A percentile compares a stretch with the other conserved stretches of the same genome.
Evolutionary conservation across 1,140 invertebrate genomes (phyloP).

Genomic region (Trachelipus rathkii): DNA sequence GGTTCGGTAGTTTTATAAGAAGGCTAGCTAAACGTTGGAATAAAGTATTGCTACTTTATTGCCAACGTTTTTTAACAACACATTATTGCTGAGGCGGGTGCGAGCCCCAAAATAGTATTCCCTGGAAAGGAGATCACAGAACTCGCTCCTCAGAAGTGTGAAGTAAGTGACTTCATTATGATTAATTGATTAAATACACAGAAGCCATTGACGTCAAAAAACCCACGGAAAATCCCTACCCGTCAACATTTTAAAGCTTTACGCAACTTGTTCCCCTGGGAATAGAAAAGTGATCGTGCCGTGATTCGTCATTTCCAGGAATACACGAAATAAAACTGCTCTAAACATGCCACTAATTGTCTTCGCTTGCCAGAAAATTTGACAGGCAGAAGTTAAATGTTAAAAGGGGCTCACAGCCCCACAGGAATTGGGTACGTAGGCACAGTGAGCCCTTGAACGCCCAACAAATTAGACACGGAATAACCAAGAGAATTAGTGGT

Average conservation of each 20-base stretch:
- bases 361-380: background rate
- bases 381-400: background rate
- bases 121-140: background rate
- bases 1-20: background rate
- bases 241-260: background rate
- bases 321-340: background rate
- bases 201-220: too few species aligned
- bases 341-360: background rate
- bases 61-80: background rate
- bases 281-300: background rate
- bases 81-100: conserved; percentile 8
- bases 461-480: conserved; percentile 45
- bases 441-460: conserved; percentile 45
- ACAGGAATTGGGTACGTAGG: conserved; percentile 46
- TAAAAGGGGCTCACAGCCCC: conserved; percentile 41
- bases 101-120: background rate
- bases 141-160: background rate
- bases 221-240: background rate
- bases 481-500: conserved; percentile 45
- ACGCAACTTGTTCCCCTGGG: background rate
- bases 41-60: background rate
- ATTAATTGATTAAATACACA: too few species aligned
- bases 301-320: background rate
- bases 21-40: background rate
- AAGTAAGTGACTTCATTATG: too few species aligned